Base-by-base conservation (phyloP, 2,113 vertebrate species). In the Leucopsar rothschildi region DNA sequence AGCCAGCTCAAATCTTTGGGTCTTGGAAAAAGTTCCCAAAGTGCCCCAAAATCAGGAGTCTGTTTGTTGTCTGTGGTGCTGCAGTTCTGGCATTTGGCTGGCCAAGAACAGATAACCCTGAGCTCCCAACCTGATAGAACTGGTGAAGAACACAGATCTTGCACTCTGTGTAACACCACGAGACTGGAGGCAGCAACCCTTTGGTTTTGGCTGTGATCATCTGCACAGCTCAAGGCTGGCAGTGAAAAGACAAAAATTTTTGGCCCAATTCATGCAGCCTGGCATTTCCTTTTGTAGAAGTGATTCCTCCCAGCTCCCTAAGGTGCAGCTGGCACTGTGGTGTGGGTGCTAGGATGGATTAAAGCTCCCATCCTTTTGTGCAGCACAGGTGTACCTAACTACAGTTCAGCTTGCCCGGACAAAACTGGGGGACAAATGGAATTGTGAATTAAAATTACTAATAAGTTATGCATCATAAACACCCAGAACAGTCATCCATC, bases 161-260 rank as follows among this genome's bases (percentile, higher is more conserved):
- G 40, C 56, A 37, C 35, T 69, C 39, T n/a, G 2, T 0, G 0
- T 17, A 44, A 81, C 6, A 27, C 22, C 18, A 4, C 0, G 7
- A 61, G 63, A 28, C 42, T 35, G 39, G n/a, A 84, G 64, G 60
- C 42, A 89, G 64, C 25, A 45, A 53, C 5, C 2, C 39, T 17
- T 29, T 42, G 28, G 23, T 40, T 71, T 72, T 60, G 63, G 76
- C 70, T 76, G 44, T 33, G 49, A 66, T 70, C 49, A 72, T 19
- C 35, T 72, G 52, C 60, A 49, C 29, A 40, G 19, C 8, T 49
- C 50, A 53, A 31, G 33, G 40, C 18, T 40, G 75, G 60, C 15
- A 55, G 47, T 15, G 29, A 61, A 85, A 73, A 45, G 13, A 55
- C 10, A 50, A 64, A 66, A 42, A 22, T 39, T 47, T 15, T 42